phyloP scores from a whole-genome alignment of 1,140 invertebrate species.

The Pseudoatta argentina region DNA sequence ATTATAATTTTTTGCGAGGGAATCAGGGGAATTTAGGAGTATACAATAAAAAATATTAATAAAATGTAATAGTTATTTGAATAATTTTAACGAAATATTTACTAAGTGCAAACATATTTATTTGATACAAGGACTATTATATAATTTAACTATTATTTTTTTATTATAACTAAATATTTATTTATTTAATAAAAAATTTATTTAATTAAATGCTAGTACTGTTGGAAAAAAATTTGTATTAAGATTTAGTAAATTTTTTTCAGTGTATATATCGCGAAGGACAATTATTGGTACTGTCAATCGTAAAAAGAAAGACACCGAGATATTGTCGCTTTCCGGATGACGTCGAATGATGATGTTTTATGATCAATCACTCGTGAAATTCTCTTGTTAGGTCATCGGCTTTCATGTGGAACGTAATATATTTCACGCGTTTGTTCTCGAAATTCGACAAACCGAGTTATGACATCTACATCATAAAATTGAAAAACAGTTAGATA shows the following conservation, averaged over 20 bases:
- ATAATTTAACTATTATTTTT: no score
- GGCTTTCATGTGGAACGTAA: not conserved
- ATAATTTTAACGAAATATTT: no score
- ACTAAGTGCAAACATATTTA: no score
- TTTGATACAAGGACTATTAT: no score
- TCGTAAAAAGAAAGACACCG: conserved; percentile 59
- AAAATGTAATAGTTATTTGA: no score
- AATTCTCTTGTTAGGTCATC: conserved; percentile 28
- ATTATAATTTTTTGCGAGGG: not conserved
- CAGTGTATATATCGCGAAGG: not conserved
- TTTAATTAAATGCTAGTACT: no score
- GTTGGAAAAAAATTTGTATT: no score
- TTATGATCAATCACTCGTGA: conserved; percentile 67
- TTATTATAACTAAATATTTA: no score
- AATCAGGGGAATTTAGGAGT: not conserved
- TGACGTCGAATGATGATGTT: not conserved
- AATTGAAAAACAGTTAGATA: not conserved
- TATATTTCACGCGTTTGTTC: conserved; percentile 15
- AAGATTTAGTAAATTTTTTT: no score
- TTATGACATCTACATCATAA: conserved; percentile 20
- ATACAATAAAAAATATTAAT: no score
- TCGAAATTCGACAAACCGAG: not conserved
- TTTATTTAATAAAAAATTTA: no score
- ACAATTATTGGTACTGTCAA: conserved; percentile 5
- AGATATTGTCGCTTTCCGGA: not conserved